These are phyloP conservation scores for Poecile atricapillus DNA, from an alignment of 2,113 vertebrate species.

Conservation along the genomic window DNA sequence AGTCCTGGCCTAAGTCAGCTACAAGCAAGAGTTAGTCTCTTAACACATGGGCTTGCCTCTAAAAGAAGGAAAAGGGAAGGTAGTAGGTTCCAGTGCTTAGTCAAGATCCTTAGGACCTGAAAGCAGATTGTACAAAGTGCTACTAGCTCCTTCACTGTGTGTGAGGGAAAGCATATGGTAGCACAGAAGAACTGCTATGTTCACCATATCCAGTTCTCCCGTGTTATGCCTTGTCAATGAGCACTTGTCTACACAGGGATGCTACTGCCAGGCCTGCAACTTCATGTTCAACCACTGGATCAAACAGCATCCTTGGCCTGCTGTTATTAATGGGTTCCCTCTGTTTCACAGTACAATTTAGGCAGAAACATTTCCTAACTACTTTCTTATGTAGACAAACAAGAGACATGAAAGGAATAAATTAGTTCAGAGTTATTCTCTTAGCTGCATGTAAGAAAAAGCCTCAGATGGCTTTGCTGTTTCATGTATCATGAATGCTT, in stretches of 20 bases:
- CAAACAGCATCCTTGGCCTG: not conserved
- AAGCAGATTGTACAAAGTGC: not conserved
- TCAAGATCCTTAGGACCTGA: not conserved
- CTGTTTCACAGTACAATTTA: not conserved
- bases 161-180: not conserved
- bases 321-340: not conserved
- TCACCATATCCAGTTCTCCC: not conserved
- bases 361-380: not conserved
- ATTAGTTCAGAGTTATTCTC: constrained; percentile 26
- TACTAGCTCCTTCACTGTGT: not conserved
- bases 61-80: not conserved
- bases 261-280: not conserved
- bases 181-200: constrained; percentile 1
- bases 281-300: not conserved
- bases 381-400: constrained; percentile 5
- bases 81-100: not conserved
- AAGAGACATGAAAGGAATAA: not conserved
- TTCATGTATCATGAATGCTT: not conserved
- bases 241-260: not conserved
- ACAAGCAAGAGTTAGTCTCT: not conserved
- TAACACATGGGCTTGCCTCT: not conserved
- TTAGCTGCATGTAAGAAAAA: not conserved
- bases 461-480: constrained; percentile 52
- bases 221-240: not conserved
- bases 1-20: not conserved